Evolutionary conservation across 2,888 invertebrate genomes (phyloP).

Genomic region (Macrosoma leucophasiata): DNA sequence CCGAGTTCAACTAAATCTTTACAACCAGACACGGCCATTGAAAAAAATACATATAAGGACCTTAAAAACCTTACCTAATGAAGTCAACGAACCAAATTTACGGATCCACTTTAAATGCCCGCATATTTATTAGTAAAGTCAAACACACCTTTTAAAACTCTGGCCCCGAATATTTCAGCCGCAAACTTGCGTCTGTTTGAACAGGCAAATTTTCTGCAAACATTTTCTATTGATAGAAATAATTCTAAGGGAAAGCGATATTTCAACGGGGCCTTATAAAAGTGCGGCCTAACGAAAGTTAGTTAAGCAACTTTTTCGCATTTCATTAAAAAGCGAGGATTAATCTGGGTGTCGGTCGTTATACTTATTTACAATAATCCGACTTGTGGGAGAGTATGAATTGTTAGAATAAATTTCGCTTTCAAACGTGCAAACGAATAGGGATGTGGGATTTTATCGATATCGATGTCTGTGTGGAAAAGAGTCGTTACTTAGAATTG

Average conservation of each 20-base stretch:
- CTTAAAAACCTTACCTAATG: too few species aligned
- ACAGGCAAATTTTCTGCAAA: conserved; percentile 52
- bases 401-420: conserved; percentile 65
- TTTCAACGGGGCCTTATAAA: conserved; percentile 53
- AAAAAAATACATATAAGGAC: too few species aligned
- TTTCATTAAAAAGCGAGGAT: conserved; percentile 66
- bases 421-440: conserved; percentile 44
- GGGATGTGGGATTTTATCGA: conserved; percentile 31
- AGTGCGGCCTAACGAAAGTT: conserved; percentile 46
- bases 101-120: conserved; percentile 40
- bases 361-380: conserved; percentile 75
- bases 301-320: conserved; percentile 63
- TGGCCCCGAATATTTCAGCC: conserved; percentile 40
- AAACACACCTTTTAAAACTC: conserved; percentile 69
- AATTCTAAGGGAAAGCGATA: conserved; percentile 60
- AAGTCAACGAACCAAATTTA: conserved; percentile 37
- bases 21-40: too few species aligned
- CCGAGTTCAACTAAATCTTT: too few species aligned
- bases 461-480: too few species aligned
- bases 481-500: too few species aligned
- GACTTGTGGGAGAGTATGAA: conserved; percentile 58
- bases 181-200: conserved; percentile 50
- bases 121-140: conserved; percentile 68
- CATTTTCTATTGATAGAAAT: conserved; percentile 72
- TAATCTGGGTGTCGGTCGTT: conserved; percentile 62